These are phyloP conservation scores for Heterotis niloticus DNA, from an alignment of 2,113 vertebrate genomes.

Conservation along the genomic window DNA sequence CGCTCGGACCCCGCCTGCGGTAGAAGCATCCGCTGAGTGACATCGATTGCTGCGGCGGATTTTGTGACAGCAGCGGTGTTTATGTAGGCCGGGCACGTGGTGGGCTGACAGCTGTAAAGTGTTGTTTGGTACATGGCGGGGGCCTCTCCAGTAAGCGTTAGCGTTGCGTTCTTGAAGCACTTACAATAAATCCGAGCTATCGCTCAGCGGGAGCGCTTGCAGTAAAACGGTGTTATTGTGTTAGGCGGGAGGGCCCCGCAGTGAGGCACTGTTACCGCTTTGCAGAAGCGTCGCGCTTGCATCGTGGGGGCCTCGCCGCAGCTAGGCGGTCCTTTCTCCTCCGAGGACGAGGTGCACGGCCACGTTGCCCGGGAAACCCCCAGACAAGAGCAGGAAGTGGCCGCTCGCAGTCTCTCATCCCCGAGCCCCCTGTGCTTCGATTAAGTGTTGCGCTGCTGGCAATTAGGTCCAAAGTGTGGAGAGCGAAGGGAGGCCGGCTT, in stretches of 20 bases:
- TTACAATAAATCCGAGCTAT: neutral
- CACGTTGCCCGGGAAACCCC: constrained; percentile 42
- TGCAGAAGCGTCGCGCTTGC: neutral
- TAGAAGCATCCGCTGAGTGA: neutral
- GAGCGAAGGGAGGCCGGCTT: constrained; percentile 56
- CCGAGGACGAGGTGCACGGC: constrained; percentile 18
- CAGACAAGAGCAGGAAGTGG: neutral
- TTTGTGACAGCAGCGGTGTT: neutral
- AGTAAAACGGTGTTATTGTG: constrained; percentile 11
- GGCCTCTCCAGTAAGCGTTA: neutral
- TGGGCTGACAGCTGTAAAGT: neutral
- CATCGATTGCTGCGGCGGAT: neutral
- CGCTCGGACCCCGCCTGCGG: no score
- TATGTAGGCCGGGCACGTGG: neutral
- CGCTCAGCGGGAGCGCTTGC: neutral
- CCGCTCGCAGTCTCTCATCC: constrained; percentile 18
- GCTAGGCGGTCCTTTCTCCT: constrained; percentile 17
- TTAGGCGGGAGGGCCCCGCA: neutral
- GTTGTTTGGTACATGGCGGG: neutral
- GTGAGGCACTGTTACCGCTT: neutral
- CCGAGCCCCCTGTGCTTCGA: constrained; percentile 39
- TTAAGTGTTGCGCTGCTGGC: constrained; percentile 53
- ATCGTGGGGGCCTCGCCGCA: neutral
- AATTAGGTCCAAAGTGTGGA: constrained; percentile 53
- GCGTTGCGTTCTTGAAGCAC: neutral